Percentiles rank a stretch among this genome's conserved stretches.
These are phyloP conservation scores for Chelonus insularis DNA, from an alignment of 1,140 invertebrate genomes.

Conservation along the genomic window DNA sequence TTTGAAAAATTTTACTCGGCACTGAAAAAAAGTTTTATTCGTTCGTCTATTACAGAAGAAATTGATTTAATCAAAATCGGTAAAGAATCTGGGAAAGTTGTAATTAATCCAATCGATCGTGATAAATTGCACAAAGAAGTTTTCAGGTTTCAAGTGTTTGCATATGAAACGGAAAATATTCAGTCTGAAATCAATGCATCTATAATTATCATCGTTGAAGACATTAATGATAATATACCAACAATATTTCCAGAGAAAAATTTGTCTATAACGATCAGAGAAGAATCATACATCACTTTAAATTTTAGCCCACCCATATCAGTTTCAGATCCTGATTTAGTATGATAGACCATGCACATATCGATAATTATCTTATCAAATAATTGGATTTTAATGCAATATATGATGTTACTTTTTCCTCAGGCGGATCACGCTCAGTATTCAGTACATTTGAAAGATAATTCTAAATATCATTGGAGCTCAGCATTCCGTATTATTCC, in stretches of 20 bases:
- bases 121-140: constrained; percentile 59
- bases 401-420: constrained; percentile 19
- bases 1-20: background rate
- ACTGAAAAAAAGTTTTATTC: no score
- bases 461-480: constrained; percentile 36
- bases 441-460: constrained; percentile 45
- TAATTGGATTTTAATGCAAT: no score
- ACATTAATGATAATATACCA: constrained; percentile 63
- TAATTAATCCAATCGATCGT: constrained; percentile 59
- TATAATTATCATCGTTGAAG: constrained; percentile 61
- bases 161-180: constrained; percentile 58
- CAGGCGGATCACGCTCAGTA: constrained; percentile 64
- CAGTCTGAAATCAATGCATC: constrained; percentile 44
- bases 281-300: constrained; percentile 56
- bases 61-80: constrained; percentile 42
- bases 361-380: background rate
- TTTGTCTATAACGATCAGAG: constrained; percentile 50
- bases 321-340: constrained; percentile 63
- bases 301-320: constrained; percentile 52
- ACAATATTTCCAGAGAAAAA: constrained; percentile 42
- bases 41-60: constrained; percentile 34
- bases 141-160: constrained; percentile 57
- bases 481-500: constrained; percentile 62
- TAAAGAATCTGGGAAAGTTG: constrained; percentile 49
- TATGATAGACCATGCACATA: constrained; percentile 38